Percentiles rank a stretch among this genome's conserved stretches.
These are phyloP conservation scores for Cryptotis parvus DNA, from an alignment of 2,113 vertebrate species.

Conservation along the genomic window DNA sequence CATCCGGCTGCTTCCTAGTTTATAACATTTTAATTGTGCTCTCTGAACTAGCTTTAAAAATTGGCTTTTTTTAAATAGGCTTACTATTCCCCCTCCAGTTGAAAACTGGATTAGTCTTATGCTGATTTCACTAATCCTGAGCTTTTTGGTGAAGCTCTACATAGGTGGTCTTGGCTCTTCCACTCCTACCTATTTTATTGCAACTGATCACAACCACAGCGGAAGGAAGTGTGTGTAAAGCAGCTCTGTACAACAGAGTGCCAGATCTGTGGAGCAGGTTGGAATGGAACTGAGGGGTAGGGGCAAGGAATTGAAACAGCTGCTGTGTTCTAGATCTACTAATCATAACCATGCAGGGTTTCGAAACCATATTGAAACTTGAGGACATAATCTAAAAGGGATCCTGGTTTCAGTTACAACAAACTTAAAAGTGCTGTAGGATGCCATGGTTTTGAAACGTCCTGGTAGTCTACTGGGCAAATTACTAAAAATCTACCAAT, in stretches of 20 bases:
- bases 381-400: neutral
- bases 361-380: neutral
- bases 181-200: neutral
- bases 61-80: conserved; percentile 20
- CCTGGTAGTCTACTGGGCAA: neutral
- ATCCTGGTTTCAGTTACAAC: conserved; percentile 32
- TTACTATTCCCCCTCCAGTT: neutral
- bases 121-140: conserved; percentile 10
- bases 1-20: no score
- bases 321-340: conserved; percentile 39
- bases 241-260: no score
- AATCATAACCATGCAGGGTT: neutral
- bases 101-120: conserved; percentile 27
- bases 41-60: conserved; percentile 34
- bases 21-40: neutral
- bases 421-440: neutral
- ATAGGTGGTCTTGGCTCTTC: conserved; percentile 26
- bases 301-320: neutral
- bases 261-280: neutral
- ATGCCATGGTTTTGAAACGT: neutral
- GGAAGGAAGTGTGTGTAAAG: neutral
- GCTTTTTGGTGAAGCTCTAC: neutral
- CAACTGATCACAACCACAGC: neutral
- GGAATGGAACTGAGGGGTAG: neutral
- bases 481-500: neutral